Base-by-base conservation (phyloP, 2,888 invertebrate genomes). In the Pharmacophagus antenor region DNA sequence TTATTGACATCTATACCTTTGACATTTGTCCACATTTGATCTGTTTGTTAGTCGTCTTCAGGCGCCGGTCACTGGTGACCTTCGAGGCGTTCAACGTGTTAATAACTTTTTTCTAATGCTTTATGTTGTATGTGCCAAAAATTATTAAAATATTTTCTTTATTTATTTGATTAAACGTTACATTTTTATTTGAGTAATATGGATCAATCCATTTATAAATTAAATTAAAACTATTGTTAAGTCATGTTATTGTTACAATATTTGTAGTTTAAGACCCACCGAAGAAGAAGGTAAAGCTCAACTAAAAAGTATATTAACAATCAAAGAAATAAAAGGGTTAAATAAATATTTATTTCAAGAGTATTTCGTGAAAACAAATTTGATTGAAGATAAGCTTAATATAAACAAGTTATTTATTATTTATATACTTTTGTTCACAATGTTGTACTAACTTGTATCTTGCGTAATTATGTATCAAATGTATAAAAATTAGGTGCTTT, bases 81-180 rank as follows among this genome's bases (percentile, higher is more conserved):
- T 42, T 42, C 7, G 17, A n/a, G 7, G 42, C 12, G n/a, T n/a
- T n/a, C n/a, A n/a, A n/a, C n/a, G n/a, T n/a, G 15, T 54, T 42
- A 41, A 20, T 54, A 15, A 17, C 41, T 41, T 50, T 31, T 47
- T 25, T 56, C 15, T 57, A 17, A 44, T 48, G 31, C 22, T 58
- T 54, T 59, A 49, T 54, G 23, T 59, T 49, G n/a, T 42, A 59
- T 20, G 53, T 59, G 49, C 53, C 53, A 59, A 54, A 49, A 44
- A 17, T 31, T 10, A 23, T 51, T 27, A 15, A 4, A 51, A 18
- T 49, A 12, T 56, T 37, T 50, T 56, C 10, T 50, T 42, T n/a
- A n/a, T n/a, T 56, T 50, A 23, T 56, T 50, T 18, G 18, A 15
- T 15, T 27, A 37, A 51, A 15, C 17, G n/a, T 44, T 47, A 47